A percentile compares a stretch with the other conserved stretches of the same genome.
phyloP scores from a whole-genome alignment of 2,797 vertebrate species.

The Gastrophryne carolinensis region DNA sequence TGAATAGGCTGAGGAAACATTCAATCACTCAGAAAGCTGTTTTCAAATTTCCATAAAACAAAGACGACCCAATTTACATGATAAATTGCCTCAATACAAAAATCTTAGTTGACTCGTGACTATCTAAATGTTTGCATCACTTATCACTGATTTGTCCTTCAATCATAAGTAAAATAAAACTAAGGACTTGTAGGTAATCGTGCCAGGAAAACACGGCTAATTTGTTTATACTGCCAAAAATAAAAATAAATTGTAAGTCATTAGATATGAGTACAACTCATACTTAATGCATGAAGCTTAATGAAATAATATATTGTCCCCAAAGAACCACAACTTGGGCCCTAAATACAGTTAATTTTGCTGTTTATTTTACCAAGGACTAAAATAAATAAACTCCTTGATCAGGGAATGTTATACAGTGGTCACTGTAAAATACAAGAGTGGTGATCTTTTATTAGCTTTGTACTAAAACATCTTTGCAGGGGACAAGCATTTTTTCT shows the following conservation, averaged over 20 bases:
- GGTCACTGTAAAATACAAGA: too few relatives aligned
- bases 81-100: slow-evolving; percentile 73
- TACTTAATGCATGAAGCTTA: slow-evolving; percentile 56
- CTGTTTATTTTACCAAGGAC: neutral
- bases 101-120: slow-evolving; percentile 75
- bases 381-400: too few relatives aligned
- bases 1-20: slow-evolving; percentile 64
- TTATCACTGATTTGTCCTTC: slow-evolving; percentile 76
- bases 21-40: slow-evolving; percentile 75
- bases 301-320: slow-evolving; percentile 55
- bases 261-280: slow-evolving; percentile 58
- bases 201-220: slow-evolving; percentile 69
- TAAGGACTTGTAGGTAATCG: slow-evolving; percentile 71
- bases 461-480: too few relatives aligned
- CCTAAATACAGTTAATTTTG: slow-evolving; percentile 1
- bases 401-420: too few relatives aligned
- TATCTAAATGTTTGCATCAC: slow-evolving; percentile 70
- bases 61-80: slow-evolving; percentile 71
- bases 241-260: slow-evolving; percentile 45
- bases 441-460: too few relatives aligned
- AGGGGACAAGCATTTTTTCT: too few relatives aligned
- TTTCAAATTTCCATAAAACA: slow-evolving; percentile 75
- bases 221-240: slow-evolving; percentile 60
- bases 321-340: slow-evolving; percentile 5
- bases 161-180: slow-evolving; percentile 67